These are phyloP conservation scores for Agrypnia vestita DNA, from an alignment of 1,140 invertebrate genomes.

Conservation along the genomic window DNA sequence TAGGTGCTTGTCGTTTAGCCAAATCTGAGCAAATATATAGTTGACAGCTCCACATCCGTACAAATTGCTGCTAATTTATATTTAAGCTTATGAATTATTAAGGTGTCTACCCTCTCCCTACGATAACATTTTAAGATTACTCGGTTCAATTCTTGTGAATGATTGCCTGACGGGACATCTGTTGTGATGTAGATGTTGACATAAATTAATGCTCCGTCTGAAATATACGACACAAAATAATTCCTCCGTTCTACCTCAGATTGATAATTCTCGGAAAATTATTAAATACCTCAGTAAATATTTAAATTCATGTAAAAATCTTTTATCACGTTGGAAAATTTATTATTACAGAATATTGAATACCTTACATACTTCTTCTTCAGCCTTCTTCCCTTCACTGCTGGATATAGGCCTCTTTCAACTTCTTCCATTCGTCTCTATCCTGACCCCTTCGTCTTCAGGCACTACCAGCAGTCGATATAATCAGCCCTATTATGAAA, in stretches of 20 bases:
- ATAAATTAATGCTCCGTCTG: slow-evolving; percentile 22
- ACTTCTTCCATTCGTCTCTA: too few relatives aligned
- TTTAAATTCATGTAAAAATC: too few relatives aligned
- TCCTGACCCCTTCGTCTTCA: too few relatives aligned
- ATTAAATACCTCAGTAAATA: too few relatives aligned
- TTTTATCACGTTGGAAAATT: too few relatives aligned
- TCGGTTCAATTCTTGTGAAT: slow-evolving; percentile 16
- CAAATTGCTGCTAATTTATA: slow-evolving; percentile 59
- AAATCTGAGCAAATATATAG: slow-evolving; percentile 42
- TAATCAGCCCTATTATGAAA: too few relatives aligned
- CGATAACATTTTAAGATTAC: slow-evolving; percentile 37
- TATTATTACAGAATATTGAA: too few relatives aligned
- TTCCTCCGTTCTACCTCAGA: not conserved
- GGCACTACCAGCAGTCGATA: too few relatives aligned
- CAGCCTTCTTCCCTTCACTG: too few relatives aligned
- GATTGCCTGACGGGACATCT: slow-evolving; percentile 11
- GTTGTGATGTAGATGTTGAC: slow-evolving; percentile 5
- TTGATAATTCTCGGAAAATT: not conserved
- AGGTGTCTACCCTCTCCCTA: slow-evolving; percentile 28
- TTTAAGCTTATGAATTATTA: slow-evolving; percentile 54
- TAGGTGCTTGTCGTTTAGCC: slow-evolving; percentile 15
- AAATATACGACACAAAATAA: not conserved
- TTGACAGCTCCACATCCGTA: slow-evolving; percentile 51
- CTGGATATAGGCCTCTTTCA: too few relatives aligned
- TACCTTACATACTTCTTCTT: too few relatives aligned